Base-by-base conservation (phyloP, 2,797 vertebrate genomes). In the Crocidura indochinensis region DNA sequence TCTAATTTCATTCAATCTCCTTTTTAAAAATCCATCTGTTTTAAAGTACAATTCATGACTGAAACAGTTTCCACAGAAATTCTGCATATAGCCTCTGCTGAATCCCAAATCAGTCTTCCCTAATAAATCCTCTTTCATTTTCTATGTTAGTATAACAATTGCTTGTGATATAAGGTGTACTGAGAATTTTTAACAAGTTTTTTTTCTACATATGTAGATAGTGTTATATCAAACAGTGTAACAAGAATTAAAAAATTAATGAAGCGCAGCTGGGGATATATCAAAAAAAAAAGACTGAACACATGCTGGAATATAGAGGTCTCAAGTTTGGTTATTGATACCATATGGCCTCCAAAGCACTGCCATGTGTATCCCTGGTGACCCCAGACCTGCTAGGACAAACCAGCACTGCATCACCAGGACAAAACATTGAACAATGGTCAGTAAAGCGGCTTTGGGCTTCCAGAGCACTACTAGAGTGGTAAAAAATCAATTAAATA, bases 141-240 rank as follows among this genome's bases (percentile, higher is more conserved):
- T 91, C 46, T 44, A 92, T 80, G 76, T 79, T n/a, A 53, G 31
- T 64, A 79, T 94, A 90, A 92, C 67, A 71, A 60, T 46, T 88
- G 19, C 46, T 81, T 73, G 64, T 91, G 44, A 76, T 69, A 6
- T 19, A 77, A 1, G 12, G 10, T 53, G 20, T 6, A 9, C 90
- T 90, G 12, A 44, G 47, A 94, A 60, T 75, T 91, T 56, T 62
- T 72, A 82, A 90, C 46, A 47, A 64, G 78, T 73, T 84, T 92
- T 84, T 44, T 20, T 87, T 69, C 75, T 26, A 91, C 22, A 29
- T 79, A 19, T 53, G 11, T 44, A 38, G 22, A 67, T 31, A 14
- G 2, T 26, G 8, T 82, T 75, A n/a, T 47, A 71, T 27, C 84
- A 82, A 93, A 74, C 51, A 86, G 19, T 73, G 4, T 17, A 46